Percentiles rank a stretch among this genome's conserved stretches.
Conservation (phyloP, 2,888 invertebrate genomes). For the Pseudococcus viburni region DNA sequence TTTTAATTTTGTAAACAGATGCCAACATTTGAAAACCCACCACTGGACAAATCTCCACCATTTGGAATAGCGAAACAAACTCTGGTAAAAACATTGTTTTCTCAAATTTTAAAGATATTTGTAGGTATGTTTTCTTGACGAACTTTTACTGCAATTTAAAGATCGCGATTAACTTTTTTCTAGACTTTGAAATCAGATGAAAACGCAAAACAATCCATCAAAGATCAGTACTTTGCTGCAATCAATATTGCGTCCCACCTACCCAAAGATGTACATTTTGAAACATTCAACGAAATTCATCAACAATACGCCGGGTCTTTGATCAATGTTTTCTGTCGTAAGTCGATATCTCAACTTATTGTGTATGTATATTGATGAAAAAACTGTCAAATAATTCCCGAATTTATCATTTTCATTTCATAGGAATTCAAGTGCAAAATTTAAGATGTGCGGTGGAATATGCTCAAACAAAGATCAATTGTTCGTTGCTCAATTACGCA, state of each 20-base stretch:
- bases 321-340: constrained; percentile 30
- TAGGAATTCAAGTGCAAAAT: neutral
- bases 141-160: too few species aligned
- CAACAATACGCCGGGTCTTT: neutral
- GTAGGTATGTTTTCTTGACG: too few species aligned
- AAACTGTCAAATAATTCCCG: too few species aligned
- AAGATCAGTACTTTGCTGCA: neutral
- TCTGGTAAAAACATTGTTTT: neutral
- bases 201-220: neutral
- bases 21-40: neutral
- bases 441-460: neutral
- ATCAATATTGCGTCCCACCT: neutral
- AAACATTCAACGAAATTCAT: constrained; percentile 36
- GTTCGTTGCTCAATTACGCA: constrained; percentile 85
- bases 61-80: neutral
- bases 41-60: neutral
- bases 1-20: neutral
- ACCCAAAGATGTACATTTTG: constrained; percentile 3
- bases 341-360: neutral
- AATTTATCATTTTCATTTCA: too few species aligned
- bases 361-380: neutral
- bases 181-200: too few species aligned
- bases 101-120: neutral
- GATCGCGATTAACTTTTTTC: too few species aligned
- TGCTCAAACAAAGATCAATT: constrained; percentile 77